Evolutionary conservation across 2,888 invertebrate species (phyloP).

Genomic region (Acleris laterana): DNA sequence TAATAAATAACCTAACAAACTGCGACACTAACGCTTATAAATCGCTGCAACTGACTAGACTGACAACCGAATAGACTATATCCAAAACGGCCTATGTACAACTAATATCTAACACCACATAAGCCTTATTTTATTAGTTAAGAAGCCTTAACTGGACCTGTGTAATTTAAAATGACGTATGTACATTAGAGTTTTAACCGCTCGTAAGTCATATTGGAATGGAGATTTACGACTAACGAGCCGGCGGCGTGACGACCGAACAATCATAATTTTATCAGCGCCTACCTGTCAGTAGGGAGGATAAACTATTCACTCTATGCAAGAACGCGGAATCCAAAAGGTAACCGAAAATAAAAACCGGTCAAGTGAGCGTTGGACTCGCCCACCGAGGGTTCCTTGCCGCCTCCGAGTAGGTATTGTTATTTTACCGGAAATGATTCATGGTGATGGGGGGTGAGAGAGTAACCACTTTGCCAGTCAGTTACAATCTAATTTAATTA

Average conservation of each 20-base stretch:
- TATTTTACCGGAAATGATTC: too few relatives aligned
- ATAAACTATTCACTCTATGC: conserved; percentile 6
- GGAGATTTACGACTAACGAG: conserved; percentile 30
- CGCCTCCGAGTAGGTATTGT: too few relatives aligned
- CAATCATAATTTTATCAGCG: conserved; percentile 52
- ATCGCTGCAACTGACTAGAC: conserved; percentile 49
- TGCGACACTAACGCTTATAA: conserved; percentile 57
- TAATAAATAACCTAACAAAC: conserved; percentile 58
- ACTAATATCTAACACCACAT: too few relatives aligned
- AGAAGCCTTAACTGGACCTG: too few relatives aligned
- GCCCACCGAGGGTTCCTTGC: too few relatives aligned
- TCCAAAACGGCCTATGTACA: too few relatives aligned
- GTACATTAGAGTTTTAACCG: background rate
- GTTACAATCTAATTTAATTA: too few relatives aligned
- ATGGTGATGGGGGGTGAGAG: too few relatives aligned
- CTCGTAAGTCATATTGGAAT: background rate
- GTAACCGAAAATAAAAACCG: too few relatives aligned
- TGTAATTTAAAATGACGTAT: background rate
- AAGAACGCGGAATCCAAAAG: background rate
- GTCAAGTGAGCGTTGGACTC: too few relatives aligned
- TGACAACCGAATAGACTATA: background rate
- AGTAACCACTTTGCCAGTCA: too few relatives aligned
- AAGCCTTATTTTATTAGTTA: too few relatives aligned
- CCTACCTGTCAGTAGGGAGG: conserved; percentile 13
- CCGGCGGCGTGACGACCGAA: conserved; percentile 46